A percentile compares a stretch with the other conserved stretches of the same genome.
These are phyloP conservation scores for Tonatia bakeri DNA, from an alignment of 2,113 vertebrate species.

Conservation along the genomic window DNA sequence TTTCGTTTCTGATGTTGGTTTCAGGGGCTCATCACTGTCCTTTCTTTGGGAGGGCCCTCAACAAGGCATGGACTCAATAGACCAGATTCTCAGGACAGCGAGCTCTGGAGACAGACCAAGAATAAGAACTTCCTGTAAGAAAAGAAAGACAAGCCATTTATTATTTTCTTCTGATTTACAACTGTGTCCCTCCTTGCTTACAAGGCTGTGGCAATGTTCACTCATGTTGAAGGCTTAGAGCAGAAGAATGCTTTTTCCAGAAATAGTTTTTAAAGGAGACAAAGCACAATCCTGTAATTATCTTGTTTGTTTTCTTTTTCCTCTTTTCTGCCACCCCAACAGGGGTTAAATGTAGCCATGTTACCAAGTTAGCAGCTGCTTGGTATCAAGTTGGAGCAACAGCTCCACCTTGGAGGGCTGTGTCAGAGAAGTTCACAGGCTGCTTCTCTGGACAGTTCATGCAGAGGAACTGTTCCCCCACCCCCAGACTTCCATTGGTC, in stretches of 20 bases:
- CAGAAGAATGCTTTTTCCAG: slow-evolving; percentile 10
- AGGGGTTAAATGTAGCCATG: not conserved
- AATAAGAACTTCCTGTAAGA: not conserved
- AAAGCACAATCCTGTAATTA: not conserved
- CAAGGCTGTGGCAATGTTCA: slow-evolving; percentile 30
- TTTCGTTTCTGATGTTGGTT: slow-evolving; percentile 34
- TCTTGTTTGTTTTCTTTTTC: not conserved
- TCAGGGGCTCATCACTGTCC: not conserved
- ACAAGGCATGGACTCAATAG: not conserved
- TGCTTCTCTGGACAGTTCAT: not conserved
- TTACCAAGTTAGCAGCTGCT: not conserved
- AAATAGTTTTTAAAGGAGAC: slow-evolving; percentile 14
- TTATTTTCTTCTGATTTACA: slow-evolving; percentile 12
- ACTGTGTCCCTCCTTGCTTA: slow-evolving; percentile 9
- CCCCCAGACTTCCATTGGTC: not conserved
- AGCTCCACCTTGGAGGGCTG: not conserved
- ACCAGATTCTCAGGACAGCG: not conserved
- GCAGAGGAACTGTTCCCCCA: not conserved
- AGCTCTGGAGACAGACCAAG: slow-evolving; percentile 26
- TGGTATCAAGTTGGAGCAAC: not conserved
- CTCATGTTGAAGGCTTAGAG: slow-evolving; percentile 18
- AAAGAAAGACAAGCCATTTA: slow-evolving; percentile 22
- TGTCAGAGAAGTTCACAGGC: not conserved
- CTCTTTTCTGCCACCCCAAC: not conserved
- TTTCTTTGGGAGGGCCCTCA: not conserved